phyloP scores from a whole-genome alignment of 2,797 vertebrate species.

The Phalloptychus januarius region DNA sequence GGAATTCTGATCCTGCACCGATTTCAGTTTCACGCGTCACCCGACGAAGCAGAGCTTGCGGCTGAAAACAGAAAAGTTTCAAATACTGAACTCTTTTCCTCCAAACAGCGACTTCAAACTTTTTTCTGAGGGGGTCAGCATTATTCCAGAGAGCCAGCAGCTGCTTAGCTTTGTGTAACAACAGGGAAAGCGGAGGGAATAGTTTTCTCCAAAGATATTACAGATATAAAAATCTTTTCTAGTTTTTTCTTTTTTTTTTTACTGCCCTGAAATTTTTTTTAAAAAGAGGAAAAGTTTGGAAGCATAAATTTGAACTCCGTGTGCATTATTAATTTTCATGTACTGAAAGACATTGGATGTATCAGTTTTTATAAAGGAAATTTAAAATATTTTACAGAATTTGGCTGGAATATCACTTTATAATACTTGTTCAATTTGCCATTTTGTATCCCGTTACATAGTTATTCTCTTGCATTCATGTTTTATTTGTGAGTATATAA shows the following conservation, averaged over 20 bases:
- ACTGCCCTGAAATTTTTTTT: background rate
- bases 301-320: background rate
- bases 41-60: background rate
- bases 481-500: background rate
- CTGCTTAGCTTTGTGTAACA: background rate
- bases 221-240: background rate
- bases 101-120: slow-evolving; percentile 4
- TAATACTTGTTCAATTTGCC: background rate
- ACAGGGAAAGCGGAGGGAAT: background rate
- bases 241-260: background rate
- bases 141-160: slow-evolving; percentile 1
- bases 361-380: background rate
- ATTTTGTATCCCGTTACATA: background rate
- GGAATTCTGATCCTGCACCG: background rate
- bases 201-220: background rate
- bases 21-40: background rate
- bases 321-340: background rate
- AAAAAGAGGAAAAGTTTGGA: background rate
- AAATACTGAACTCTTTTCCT: background rate
- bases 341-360: background rate
- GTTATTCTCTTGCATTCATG: background rate
- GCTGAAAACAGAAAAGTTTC: background rate
- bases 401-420: background rate
- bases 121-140: slow-evolving; percentile 11
- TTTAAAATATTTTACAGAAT: background rate